Conservation (phyloP, 2,888 invertebrate species). For the Lasius fuliginosus region DNA sequence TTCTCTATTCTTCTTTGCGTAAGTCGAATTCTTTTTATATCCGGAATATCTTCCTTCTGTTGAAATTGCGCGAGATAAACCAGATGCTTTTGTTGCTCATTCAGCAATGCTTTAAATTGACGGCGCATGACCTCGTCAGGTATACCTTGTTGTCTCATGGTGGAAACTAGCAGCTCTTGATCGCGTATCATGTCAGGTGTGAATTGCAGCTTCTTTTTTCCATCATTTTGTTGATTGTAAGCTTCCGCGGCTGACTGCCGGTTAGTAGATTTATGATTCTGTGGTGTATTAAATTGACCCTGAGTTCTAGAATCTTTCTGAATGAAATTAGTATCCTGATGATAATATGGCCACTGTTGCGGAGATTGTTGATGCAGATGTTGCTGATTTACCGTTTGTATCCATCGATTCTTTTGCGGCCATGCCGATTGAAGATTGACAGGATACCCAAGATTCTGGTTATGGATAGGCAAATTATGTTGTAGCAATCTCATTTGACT, state of each 20-base stretch:
- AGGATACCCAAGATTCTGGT: conserved; percentile 13
- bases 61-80: conserved; percentile 66
- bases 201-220: conserved; percentile 70
- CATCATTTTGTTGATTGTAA: neutral
- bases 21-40: neutral
- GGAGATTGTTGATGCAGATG: neutral
- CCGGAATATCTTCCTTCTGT: conserved; percentile 31
- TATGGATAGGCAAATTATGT: conserved; percentile 9
- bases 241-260: neutral
- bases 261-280: neutral
- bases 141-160: conserved; percentile 81
- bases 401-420: conserved; percentile 24
- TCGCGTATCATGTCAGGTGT: conserved; percentile 81
- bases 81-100: conserved; percentile 80
- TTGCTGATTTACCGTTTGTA: conserved; percentile 13
- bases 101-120: conserved; percentile 80
- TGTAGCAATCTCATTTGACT: conserved; percentile 53
- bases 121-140: conserved; percentile 79
- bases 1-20: conserved; percentile 51
- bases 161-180: conserved; percentile 79
- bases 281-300: neutral
- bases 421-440: conserved; percentile 26
- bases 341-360: neutral
- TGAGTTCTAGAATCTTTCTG: neutral
- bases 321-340: neutral